Base-by-base conservation (phyloP, 2,797 vertebrate species). In the Rhinophrynus dorsalis region DNA sequence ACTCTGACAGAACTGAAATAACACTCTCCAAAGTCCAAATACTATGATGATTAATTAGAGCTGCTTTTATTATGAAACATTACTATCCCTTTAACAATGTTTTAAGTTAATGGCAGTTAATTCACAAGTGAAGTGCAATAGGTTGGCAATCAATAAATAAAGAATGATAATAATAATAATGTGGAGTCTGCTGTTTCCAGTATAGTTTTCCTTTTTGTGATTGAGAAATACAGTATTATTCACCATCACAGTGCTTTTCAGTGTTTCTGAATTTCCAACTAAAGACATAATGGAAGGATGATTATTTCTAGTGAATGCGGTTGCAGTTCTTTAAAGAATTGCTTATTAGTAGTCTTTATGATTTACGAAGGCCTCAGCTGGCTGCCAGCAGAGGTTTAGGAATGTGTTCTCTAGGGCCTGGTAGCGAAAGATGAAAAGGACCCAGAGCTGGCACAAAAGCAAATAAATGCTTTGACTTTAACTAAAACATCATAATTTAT, bases 401-500 rank as follows among this genome's bases (percentile, higher is more conserved):
- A 86, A 84, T 81, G 78, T 80, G 68, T 81, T 88, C 75, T 87
- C 88, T 80, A 84, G 87, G 80, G 86, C 82, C 81, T 74, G 76
- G 75, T 78, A 84, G 80, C 85, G 80, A 45, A 79, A 88, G 84
- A 89, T 88, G 86, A 89, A 90, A 90, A 88, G 81, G 78, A 79
- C 83, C 82, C 77, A 82, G 83, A 85, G 83, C 84, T 88, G 86
- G 83, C 86, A 86, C 83, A 79, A 90, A 89, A 86, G 86, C 84
- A 88, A 88, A 83, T 89, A 87, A 87, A 83, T 65, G 67, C 83
- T 83, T 85, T 83, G 84, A 81, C 85, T 89, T 87, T 86, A 87
- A 85, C 83, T 87, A 87, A 88, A 88, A 85, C 80, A 82, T 84
- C 77, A 79, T 87, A 82, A 87, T 90, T 89, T 88, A 87, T 83